phyloP scores from a whole-genome alignment of 2,113 vertebrate genomes.

The Alaudala cheleensis region DNA sequence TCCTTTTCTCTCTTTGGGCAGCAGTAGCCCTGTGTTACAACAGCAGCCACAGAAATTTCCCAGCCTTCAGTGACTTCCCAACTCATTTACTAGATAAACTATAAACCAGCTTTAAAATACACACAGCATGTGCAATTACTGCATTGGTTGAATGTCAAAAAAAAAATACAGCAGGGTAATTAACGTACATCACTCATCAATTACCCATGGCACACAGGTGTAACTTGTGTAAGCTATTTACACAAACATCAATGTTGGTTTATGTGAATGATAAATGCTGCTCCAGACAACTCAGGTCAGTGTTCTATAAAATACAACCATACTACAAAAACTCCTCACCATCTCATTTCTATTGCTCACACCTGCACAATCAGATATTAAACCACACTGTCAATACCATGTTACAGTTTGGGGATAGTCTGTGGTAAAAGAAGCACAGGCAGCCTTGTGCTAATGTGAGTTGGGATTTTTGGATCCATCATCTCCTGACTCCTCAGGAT shows the following conservation, averaged over 20 bases:
- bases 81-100: background rate
- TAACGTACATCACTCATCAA: background rate
- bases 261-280: background rate
- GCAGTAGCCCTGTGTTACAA: background rate
- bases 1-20: background rate
- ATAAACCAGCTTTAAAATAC: background rate
- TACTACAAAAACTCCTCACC: background rate
- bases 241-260: background rate
- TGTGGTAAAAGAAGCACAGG: background rate
- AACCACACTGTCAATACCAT: background rate
- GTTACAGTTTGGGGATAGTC: background rate
- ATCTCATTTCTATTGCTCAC: background rate
- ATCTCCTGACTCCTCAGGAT: background rate
- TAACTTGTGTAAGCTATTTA: background rate
- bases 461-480: background rate
- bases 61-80: background rate
- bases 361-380: background rate
- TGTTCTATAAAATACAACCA: background rate
- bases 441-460: background rate
- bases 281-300: background rate
- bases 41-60: background rate
- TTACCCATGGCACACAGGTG: background rate
- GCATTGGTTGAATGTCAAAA: background rate
- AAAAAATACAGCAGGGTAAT: background rate
- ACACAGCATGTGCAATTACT: background rate